Conservation (phyloP, 2,888 invertebrate genomes). For the Dicranocentrus wangi region DNA sequence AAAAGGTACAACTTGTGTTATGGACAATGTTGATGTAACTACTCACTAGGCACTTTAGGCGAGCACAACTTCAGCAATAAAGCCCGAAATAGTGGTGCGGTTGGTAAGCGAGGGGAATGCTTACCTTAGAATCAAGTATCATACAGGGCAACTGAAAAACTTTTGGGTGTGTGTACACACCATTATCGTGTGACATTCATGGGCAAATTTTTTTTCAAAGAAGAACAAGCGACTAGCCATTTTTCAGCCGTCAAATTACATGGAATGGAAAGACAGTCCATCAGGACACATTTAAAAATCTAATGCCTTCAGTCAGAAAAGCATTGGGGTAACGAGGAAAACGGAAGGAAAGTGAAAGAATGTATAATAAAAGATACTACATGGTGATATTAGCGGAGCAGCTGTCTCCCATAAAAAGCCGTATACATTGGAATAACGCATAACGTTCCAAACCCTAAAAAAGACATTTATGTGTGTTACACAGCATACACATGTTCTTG, state of each 20-base stretch:
- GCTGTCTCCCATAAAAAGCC: conserved; percentile 5
- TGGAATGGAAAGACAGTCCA: conserved; percentile 45
- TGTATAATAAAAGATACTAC: not conserved
- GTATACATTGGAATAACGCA: not conserved
- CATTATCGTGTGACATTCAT: conserved; percentile 37
- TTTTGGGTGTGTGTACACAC: not conserved
- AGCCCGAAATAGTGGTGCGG: not conserved
- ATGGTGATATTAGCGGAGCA: not conserved
- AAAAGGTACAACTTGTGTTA: not conserved
- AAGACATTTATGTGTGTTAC: no score
- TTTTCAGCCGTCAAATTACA: conserved; percentile 45
- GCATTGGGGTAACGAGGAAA: not conserved
- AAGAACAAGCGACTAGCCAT: conserved; percentile 24
- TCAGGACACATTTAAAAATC: conserved; percentile 53
- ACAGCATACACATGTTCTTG: no score
- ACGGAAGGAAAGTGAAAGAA: not conserved
- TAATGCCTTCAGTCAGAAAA: conserved; percentile 36
- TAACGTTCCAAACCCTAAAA: no score
- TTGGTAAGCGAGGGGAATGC: not conserved
- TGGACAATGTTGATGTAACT: not conserved
- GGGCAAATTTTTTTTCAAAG: conserved; percentile 39
- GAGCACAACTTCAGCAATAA: conserved; percentile 8
- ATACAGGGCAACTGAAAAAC: no score
- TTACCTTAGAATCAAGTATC: no score
- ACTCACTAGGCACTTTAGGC: not conserved